Percentiles rank a stretch among this genome's conserved stretches.
These are phyloP conservation scores for Rhingia rostrata DNA, from an alignment of 2,888 invertebrate genomes.

Conservation along the genomic window DNA sequence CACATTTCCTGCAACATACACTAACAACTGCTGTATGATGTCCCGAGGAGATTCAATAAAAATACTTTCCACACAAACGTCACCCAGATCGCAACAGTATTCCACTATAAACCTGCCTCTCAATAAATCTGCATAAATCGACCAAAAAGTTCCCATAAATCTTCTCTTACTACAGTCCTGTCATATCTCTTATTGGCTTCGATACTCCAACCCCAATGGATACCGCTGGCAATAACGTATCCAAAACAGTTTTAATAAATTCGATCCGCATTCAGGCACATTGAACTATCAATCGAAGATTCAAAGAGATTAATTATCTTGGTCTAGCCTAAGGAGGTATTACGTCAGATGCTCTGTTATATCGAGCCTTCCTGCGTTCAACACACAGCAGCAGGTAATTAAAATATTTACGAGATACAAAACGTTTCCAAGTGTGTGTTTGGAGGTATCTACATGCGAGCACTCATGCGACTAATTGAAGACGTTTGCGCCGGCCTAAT, in stretches of 20 bases:
- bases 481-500: constrained; percentile 22
- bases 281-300: constrained; percentile 41
- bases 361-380: constrained; percentile 13
- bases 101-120: not conserved
- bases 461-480: constrained; percentile 25
- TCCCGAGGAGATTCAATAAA: constrained; percentile 2
- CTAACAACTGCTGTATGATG: not conserved
- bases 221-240: constrained; percentile 16
- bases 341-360: constrained; percentile 19
- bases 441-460: constrained; percentile 19
- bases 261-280: constrained; percentile 31
- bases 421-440: constrained; percentile 13
- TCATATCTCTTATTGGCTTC: constrained; percentile 42
- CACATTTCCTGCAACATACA: not conserved
- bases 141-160: constrained; percentile 51
- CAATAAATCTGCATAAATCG: constrained; percentile 41
- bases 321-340: constrained; percentile 44
- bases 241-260: constrained; percentile 37
- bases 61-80: not conserved
- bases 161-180: constrained; percentile 36
- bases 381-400: constrained; percentile 43
- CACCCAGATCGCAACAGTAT: not conserved
- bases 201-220: constrained; percentile 21
- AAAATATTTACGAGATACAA: constrained; percentile 55
- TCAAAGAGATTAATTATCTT: constrained; percentile 53